These are phyloP conservation scores for Leucophenga varia DNA, from an alignment of 1,140 invertebrate genomes.

Conservation along the genomic window DNA sequence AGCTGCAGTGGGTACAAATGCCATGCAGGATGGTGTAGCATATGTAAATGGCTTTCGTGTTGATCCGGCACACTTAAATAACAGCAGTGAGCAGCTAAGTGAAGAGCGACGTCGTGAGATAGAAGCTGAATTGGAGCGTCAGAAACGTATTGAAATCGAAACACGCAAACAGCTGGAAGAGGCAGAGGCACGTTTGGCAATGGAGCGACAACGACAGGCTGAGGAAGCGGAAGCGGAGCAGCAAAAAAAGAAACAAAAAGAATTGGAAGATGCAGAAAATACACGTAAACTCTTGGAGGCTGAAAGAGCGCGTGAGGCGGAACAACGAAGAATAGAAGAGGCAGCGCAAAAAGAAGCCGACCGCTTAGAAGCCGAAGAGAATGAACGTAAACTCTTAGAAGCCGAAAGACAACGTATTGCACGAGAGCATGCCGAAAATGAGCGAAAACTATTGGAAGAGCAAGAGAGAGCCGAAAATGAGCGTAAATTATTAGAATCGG, in stretches of 20 bases:
- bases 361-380: conserved; percentile 20
- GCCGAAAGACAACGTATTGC: conserved; percentile 15
- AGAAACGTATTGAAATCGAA: conserved; percentile 39
- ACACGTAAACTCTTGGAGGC: conserved; percentile 22
- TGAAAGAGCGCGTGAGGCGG: conserved; percentile 15
- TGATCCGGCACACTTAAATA: conserved; percentile 21
- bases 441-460: conserved; percentile 18
- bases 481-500: conserved; percentile 17
- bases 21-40: conserved; percentile 47
- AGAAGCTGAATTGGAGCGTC: conserved; percentile 35
- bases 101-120: conserved; percentile 20
- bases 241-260: conserved; percentile 10
- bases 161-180: conserved; percentile 37
- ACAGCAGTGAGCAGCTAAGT: not conserved
- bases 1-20: conserved; percentile 22
- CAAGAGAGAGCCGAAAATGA: conserved; percentile 17
- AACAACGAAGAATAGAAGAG: conserved; percentile 5
- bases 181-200: conserved; percentile 29
- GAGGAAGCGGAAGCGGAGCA: conserved; percentile 18
- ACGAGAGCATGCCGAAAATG: conserved; percentile 10
- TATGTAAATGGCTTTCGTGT: conserved; percentile 47
- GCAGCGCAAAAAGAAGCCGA: conserved; percentile 2
- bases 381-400: conserved; percentile 17
- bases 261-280: conserved; percentile 11
- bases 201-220: conserved; percentile 10